phyloP scores from a whole-genome alignment of 1,140 invertebrate genomes.

The Dendrolimus kikuchii region DNA sequence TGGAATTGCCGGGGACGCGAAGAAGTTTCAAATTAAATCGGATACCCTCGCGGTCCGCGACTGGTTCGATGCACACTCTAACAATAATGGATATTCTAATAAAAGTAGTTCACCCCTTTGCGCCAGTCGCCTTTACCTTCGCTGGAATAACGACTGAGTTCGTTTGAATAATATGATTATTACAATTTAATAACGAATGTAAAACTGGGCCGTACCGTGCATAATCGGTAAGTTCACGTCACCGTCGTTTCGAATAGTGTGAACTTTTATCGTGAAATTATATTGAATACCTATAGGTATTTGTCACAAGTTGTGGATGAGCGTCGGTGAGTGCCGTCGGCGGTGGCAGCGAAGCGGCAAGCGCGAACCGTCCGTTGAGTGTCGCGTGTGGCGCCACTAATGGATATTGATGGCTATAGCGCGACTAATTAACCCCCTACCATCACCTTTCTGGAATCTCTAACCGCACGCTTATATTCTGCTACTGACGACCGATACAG shows the following conservation, averaged over 20 bases:
- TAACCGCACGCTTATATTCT: constrained; percentile 25
- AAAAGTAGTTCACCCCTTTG: constrained; percentile 33
- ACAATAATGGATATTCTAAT: constrained; percentile 50
- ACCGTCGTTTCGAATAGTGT: constrained; percentile 34
- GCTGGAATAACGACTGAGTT: constrained; percentile 6
- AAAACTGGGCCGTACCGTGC: constrained; percentile 1
- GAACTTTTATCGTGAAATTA: constrained; percentile 41
- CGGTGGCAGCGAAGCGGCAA: constrained; percentile 18
- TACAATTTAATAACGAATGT: neutral
- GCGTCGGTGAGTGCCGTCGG: constrained; percentile 7
- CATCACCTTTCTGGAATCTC: constrained; percentile 33
- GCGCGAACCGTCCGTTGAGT: constrained; percentile 13
- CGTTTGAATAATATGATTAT: constrained; percentile 1
- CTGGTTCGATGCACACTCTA: constrained; percentile 47
- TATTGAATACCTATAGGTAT: constrained; percentile 36
- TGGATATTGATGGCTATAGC: constrained; percentile 65
- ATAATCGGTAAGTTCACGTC: neutral
- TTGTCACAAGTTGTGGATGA: constrained; percentile 20
- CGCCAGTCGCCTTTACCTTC: constrained; percentile 2
- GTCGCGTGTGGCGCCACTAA: constrained; percentile 66
- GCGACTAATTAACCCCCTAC: constrained; percentile 59
- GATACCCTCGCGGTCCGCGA: constrained; percentile 25
- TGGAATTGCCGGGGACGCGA: constrained; percentile 46
- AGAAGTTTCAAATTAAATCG: constrained; percentile 64
- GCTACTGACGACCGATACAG: constrained; percentile 20